These are phyloP conservation scores for Kradibia gibbosae DNA, from an alignment of 1,140 invertebrate species.

Conservation along the genomic window DNA sequence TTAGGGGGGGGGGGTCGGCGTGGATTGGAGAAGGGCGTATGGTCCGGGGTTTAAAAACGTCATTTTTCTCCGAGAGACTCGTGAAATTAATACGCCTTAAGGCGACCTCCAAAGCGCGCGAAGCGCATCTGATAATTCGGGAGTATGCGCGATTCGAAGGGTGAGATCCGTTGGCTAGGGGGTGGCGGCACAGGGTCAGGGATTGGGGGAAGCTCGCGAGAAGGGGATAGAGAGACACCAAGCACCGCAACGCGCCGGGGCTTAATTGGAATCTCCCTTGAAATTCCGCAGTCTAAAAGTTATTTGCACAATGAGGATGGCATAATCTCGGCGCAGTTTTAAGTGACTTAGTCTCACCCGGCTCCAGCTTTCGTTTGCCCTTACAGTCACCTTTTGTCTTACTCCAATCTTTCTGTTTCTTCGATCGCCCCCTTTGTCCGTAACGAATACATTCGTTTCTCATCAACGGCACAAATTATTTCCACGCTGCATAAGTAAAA, in stretches of 20 bases:
- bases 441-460: background rate
- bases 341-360: constrained; percentile 45
- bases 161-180: constrained; percentile 11
- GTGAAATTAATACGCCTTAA: constrained; percentile 51
- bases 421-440: background rate
- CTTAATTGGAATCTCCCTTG: constrained; percentile 51
- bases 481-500: background rate
- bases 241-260: constrained; percentile 7
- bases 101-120: constrained; percentile 36
- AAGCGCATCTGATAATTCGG: constrained; percentile 42
- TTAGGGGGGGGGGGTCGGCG: too few relatives aligned
- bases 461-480: constrained; percentile 1
- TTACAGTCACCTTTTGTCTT: constrained; percentile 19
- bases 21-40: constrained; percentile 29
- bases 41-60: constrained; percentile 39
- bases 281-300: constrained; percentile 50
- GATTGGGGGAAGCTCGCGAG: constrained; percentile 18
- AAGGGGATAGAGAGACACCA: background rate
- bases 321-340: constrained; percentile 51
- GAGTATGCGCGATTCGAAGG: background rate
- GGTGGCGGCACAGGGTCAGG: background rate
- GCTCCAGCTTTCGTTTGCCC: background rate
- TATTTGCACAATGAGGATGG: constrained; percentile 49
- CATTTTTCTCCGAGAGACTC: constrained; percentile 35
- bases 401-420: constrained; percentile 14